Conservation (phyloP, 2,797 vertebrate genomes). For the Rhinichthys osculus region DNA sequence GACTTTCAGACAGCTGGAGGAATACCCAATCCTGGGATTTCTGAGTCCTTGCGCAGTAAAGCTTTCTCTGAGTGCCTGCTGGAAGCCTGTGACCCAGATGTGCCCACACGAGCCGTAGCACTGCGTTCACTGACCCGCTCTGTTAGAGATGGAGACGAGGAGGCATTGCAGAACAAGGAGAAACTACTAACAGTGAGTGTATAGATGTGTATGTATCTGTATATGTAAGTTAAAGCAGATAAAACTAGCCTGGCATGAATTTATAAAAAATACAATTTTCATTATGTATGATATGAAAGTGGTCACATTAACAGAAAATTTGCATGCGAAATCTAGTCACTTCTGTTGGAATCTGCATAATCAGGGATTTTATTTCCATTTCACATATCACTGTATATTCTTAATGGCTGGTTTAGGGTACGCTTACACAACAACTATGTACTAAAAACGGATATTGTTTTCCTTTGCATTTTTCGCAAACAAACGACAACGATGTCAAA, state of each 20-base stretch:
- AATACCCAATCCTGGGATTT: not conserved
- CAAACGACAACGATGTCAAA: not conserved
- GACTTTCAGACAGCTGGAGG: not conserved
- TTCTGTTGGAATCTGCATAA: not conserved
- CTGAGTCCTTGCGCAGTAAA: constrained; percentile 16
- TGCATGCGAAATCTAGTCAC: not conserved
- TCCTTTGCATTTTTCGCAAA: not conserved
- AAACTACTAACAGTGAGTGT: constrained; percentile 83
- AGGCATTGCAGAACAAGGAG: constrained; percentile 77
- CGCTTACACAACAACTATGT: not conserved
- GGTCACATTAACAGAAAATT: not conserved
- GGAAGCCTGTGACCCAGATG: constrained; percentile 85
- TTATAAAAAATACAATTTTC: not conserved
- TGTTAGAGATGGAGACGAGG: constrained; percentile 71
- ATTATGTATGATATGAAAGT: not conserved
- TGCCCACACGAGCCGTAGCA: constrained; percentile 83
- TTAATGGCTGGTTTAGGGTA: not conserved
- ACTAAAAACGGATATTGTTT: not conserved
- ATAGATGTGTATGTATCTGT: not conserved
- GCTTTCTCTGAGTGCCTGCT: constrained; percentile 76
- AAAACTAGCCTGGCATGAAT: not conserved
- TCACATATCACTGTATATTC: not conserved
- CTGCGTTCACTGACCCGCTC: constrained; percentile 80
- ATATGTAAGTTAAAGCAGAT: not conserved
- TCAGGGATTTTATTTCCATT: not conserved